Evolutionary conservation across 2,797 vertebrate genomes (phyloP), one percentile per base, ranked within the genome.

Genomic region (Acridotheres tristis): DNA sequence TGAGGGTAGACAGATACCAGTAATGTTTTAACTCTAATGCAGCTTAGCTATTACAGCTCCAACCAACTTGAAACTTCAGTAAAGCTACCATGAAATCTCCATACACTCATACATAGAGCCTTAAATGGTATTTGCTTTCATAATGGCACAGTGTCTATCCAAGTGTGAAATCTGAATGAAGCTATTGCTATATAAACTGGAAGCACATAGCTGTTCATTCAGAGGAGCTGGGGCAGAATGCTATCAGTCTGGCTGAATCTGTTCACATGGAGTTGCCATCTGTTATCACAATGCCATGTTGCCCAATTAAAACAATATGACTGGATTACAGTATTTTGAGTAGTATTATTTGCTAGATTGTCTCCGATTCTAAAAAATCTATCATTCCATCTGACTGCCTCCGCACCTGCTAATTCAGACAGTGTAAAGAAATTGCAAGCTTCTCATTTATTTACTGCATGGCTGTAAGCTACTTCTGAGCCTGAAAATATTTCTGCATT

Each of bases 221-320:
- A 97, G 94, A 94, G 76, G 89, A 97, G 87, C 80, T 54, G 40
- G 93, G 91, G 96, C 96, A 98, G 96, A 97, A 97, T 96, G 97
- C 95, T 96, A 94, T 97, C 96, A 93, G 84, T 86, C 89, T 95
- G 84, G 54, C 65, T 97, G 96, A 97, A 97, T 95, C 91, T 94
- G 88, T 81, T 94, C 92, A 96, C 96, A 94, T 59, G 73, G 81
- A 96, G 79, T 83, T 94, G 40, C 97, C 97, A 97, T 97, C 97
- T 98, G 97, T 88, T 96, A 93, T 83, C 92, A 95, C 90, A 96
- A 96, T 96, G 68, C 79, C 93, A 57, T 78, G 73, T 95, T 96
- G 93, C 90, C 84, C 88, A 96, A 93, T 96, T 96, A 95, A 97
- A 96, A 96, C 76, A 91, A 88, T 95, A 88, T 93, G 83, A 94